Percentiles rank a stretch among this genome's conserved stretches.
These are phyloP conservation scores for Leuctra nigra DNA, from an alignment of 2,888 invertebrate species.

Conservation along the genomic window DNA sequence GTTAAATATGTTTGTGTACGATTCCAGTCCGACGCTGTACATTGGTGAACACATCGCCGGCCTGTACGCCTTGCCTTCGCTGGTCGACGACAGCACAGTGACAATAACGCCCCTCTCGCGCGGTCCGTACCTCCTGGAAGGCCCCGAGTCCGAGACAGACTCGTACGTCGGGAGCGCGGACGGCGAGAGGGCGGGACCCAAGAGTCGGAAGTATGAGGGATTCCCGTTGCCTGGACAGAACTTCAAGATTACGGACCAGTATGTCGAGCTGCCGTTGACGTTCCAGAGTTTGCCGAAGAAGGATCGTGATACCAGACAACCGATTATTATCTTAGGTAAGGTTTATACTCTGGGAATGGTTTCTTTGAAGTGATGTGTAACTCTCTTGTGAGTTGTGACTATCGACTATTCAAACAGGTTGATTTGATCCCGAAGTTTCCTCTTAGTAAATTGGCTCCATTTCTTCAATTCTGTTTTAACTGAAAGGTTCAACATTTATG, in stretches of 20 bases:
- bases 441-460: too few species aligned
- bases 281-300: conserved; percentile 26
- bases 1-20: too few species aligned
- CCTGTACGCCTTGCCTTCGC: conserved; percentile 84
- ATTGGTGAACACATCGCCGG: conserved; percentile 85
- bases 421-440: too few species aligned
- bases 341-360: too few species aligned
- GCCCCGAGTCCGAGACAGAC: conserved; percentile 46
- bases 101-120: conserved; percentile 69
- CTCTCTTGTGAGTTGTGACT: too few species aligned
- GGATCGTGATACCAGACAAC: conserved; percentile 4
- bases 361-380: too few species aligned
- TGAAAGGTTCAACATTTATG: too few species aligned
- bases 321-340: conserved; percentile 28
- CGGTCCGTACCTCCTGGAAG: conserved; percentile 64
- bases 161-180: background rate
- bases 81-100: conserved; percentile 85
- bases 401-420: too few species aligned
- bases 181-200: too few species aligned
- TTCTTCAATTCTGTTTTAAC: too few species aligned
- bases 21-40: conserved; percentile 81
- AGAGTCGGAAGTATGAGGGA: too few species aligned
- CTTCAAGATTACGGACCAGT: conserved; percentile 13
- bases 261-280: conserved; percentile 18
- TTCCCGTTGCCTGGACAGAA: conserved; percentile 21